Conservation (phyloP, 2,113 vertebrate genomes). For the Esox niger region DNA sequence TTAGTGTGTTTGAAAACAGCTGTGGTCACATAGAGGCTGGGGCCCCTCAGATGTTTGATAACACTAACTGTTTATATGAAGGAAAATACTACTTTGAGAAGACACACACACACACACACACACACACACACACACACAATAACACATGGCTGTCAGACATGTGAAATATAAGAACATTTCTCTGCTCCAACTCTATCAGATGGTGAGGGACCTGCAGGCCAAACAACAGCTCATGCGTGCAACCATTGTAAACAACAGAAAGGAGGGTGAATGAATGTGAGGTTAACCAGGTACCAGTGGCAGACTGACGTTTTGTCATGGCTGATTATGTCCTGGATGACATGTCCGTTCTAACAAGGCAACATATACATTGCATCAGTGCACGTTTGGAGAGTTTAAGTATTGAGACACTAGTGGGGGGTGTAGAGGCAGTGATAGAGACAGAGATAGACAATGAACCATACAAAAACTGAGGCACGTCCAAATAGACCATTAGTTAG, state of each 20-base stretch:
- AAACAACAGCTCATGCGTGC: neutral
- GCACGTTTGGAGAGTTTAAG: too few species aligned
- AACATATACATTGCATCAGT: too few species aligned
- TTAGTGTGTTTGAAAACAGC: slow-evolving; percentile 29
- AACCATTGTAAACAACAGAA: slow-evolving; percentile 10
- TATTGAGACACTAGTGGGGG: neutral
- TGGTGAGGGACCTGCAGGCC: neutral
- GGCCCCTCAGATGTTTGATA: neutral
- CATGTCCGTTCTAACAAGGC: too few species aligned
- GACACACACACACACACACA: too few species aligned
- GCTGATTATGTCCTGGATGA: too few species aligned
- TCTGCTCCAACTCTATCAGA: neutral
- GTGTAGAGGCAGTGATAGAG: neutral
- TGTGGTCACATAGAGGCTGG: neutral
- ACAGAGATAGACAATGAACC: too few species aligned
- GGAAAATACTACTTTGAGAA: slow-evolving; percentile 14
- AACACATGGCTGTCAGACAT: neutral
- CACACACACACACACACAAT: neutral
- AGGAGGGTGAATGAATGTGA: neutral
- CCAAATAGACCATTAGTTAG: slow-evolving; percentile 1
- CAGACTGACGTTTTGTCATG: neutral
- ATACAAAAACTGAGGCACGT: neutral
- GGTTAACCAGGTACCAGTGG: neutral
- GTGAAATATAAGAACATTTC: neutral
- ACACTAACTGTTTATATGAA: slow-evolving; percentile 30